Base-by-base conservation (phyloP, 1,140 invertebrate genomes). In the Drosophila sucinea region DNA sequence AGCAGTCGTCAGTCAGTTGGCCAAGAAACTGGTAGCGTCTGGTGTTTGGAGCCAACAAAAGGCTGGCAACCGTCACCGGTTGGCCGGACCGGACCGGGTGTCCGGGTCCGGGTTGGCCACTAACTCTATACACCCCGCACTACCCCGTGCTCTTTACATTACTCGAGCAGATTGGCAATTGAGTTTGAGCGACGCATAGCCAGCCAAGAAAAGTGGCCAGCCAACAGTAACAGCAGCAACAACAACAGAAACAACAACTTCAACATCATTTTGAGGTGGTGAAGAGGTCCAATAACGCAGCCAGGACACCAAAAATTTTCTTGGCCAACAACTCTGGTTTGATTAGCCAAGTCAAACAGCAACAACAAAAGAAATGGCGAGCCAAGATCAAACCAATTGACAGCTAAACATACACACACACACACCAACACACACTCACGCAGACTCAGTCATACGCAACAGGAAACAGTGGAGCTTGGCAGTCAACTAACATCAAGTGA, bases 1-100 rank as follows among this genome's bases (percentile, higher is more conserved):
- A 80, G 77, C 86, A 91, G 90, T 91, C 90, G 90, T 91, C 90
- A 89, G 84, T 89, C 85, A 91, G 90, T 91, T 91, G 90, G 90
- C 90, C 86, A 91, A 91, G 82, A 91, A 91, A 91, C 83, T 90
- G 87, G 90, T 91, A 90, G 87, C 85, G 86, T 82, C 86, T 77
- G 79, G 87, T 90, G 86, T 90, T 79, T 87, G 75, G 87, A 90
- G 87, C 87, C 87, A 90, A 90, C 87, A 90, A 90, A 83, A 82
- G 83, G 83, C 82, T 87, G 82, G 82, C 82, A 81, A 73, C 87
- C 90, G 86, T 83, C 87, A 90, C 79, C 79, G 81, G 78, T 86
- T 81, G 63, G 79, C 79, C 79, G 81, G 78, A 90, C 84, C 70
- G 80, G 82, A 68, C 67, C 70, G 60, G 71, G 82, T 65, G 65